Base-by-base conservation (phyloP, 2,888 invertebrate genomes). In the Netelia fuscicornis region DNA sequence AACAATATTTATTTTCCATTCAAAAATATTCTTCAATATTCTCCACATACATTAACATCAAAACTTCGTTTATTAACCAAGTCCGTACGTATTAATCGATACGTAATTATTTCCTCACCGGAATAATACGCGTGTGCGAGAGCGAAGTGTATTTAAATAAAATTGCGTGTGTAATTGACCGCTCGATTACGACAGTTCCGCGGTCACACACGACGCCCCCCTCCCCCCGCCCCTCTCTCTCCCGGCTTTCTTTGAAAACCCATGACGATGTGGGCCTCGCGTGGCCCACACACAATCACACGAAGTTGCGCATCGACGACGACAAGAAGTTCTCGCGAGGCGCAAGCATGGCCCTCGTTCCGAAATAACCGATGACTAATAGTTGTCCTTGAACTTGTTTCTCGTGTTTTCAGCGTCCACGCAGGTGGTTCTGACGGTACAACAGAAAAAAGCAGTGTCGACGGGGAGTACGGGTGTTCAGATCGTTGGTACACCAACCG, bases 401-500 rank as follows among this genome's bases (percentile, higher is more conserved):
- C 42, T 60, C 20, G 30, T n/a, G 25, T 87, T 95, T 94, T 52
- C 93, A 96, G 96, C 96, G 85, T 96, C 95, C 82, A 95, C 95
- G 77, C 96, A 96, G 94, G 96, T 96, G 89, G 95, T 96, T 90
- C 94, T 97, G 92, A 96, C 96, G 78, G 96, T 96, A 20, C 96
- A 96, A 91, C 96, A 96, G 91, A 95, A 95, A 89, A 93, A 94
- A 72, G 90, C 92, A 54, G 79, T 88, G 48, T 84, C 85, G 54
- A 82, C 87, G 58, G 85, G 80, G 68, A 91, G 92, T 75, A 89
- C 90, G 72, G 91, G 93, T 68, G 91, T 94, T 81, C 87, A 84
- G 80, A 76, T 85, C 9, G 86, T 62, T 48, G 80, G 72, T 23
- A 76, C n/a, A 71, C 80, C 13, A 70, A 68, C 17, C 70, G 68